Evolutionary conservation across 1,140 invertebrate species (phyloP).

Genomic region (Drosophila kohkoa): DNA sequence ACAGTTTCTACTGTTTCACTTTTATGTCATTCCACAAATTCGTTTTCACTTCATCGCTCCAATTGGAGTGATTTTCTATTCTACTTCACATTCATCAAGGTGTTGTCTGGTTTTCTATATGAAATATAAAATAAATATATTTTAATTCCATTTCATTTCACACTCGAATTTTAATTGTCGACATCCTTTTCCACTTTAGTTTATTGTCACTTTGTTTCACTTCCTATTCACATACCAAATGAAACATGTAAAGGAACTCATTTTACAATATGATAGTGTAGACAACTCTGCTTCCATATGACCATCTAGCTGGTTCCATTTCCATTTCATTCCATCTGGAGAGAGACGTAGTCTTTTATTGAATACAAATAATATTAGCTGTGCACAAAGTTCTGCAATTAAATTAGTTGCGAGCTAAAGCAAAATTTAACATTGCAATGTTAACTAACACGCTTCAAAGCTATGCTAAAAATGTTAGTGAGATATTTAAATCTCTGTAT

Average conservation of each 20-base stretch:
- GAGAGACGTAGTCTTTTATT: not conserved
- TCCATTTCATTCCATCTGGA: not conserved
- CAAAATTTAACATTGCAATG: too few relatives aligned
- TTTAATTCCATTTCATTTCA: slow-evolving; percentile 2
- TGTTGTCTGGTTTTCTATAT: not conserved
- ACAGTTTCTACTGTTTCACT: too few relatives aligned
- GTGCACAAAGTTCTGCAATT: not conserved
- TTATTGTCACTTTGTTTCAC: too few relatives aligned
- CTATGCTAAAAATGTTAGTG: not conserved
- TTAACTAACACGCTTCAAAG: not conserved
- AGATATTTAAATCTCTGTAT: not conserved
- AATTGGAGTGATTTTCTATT: not conserved
- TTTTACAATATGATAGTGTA: too few relatives aligned
- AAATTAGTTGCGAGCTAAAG: not conserved
- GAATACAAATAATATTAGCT: not conserved
- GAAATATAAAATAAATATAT: too few relatives aligned
- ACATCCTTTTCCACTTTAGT: too few relatives aligned
- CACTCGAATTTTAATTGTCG: not conserved
- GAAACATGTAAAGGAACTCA: too few relatives aligned
- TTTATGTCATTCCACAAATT: not conserved
- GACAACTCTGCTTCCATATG: too few relatives aligned
- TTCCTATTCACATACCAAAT: too few relatives aligned
- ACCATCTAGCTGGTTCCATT: not conserved
- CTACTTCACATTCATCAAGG: not conserved
- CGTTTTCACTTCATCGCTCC: not conserved